Conservation (phyloP, 2,113 vertebrate species). For the Ornithorhynchus anatinus region DNA sequence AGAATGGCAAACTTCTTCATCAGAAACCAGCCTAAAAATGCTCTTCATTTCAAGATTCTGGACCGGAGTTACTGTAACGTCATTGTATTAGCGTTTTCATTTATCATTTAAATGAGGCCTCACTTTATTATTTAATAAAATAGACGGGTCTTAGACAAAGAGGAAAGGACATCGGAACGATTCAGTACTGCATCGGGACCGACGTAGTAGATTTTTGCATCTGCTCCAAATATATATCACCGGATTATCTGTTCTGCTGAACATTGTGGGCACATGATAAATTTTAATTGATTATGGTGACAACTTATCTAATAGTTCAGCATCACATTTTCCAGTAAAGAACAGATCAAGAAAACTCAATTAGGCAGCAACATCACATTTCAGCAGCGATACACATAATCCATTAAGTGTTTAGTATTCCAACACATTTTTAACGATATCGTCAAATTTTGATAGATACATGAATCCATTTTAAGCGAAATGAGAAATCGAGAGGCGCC, state of each 20-base stretch:
- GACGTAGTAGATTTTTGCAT: neutral
- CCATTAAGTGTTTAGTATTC: neutral
- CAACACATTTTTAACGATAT: neutral
- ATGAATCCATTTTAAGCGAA: slow-evolving; percentile 25
- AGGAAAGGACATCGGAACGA: too few species aligned
- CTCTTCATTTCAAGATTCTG: too few species aligned
- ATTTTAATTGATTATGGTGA: neutral
- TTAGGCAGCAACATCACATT: neutral
- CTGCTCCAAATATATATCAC: neutral
- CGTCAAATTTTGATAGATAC: neutral
- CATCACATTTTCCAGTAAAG: neutral
- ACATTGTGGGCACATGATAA: neutral
- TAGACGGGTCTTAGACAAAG: too few species aligned
- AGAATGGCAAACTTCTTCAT: too few species aligned
- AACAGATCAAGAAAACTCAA: neutral
- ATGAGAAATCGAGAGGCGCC: slow-evolving; percentile 5
- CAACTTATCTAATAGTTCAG: neutral
- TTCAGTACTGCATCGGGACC: neutral
- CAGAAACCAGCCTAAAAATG: too few species aligned
- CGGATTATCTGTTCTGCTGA: neutral
- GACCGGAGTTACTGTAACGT: too few species aligned
- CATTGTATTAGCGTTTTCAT: too few species aligned
- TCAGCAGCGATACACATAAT: neutral
- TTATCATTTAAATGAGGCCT: too few species aligned
- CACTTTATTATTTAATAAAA: too few species aligned